Evolutionary conservation across 2,113 vertebrate genomes (phyloP), one percentile per base, ranked within the genome.

Genomic region (Podiceps cristatus): DNA sequence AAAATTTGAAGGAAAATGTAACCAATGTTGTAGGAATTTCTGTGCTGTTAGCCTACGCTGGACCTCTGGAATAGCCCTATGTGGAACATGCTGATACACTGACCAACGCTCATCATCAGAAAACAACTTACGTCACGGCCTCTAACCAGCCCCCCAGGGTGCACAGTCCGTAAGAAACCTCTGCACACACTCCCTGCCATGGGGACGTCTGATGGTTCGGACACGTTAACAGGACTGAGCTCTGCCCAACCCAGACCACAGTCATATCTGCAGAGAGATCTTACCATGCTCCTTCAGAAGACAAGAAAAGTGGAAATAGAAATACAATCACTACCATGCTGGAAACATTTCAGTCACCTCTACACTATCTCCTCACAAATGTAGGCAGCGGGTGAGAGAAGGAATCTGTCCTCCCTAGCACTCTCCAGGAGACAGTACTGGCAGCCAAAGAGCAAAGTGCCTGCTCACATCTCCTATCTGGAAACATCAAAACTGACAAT

Each of bases 61-160:
- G n/a, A 76, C 40, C 25, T 63, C 72, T 82, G 40, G 44, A 79
- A 27, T 3, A 73, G 47, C 19, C 33, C 28, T 52, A 0, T 5
- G 17, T 31, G 47, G 47, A 86, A 91, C 33, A 44, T 14, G 29
- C 67, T 68, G 74, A 68, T 45, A 33, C 1, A 31, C 8, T 55
- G 24, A 91, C n/a, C 77, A 74, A 2, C 1, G 5, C 56, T n/a
- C 55, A 18, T 5, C 17, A 37, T 27, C 55, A 76, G 75, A 71
- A 82, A 92, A 68, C 27, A 75, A 18, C 35, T 29, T 33, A 1
- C 8, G 16, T 28, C 24, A 33, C 23, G 27, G 55, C 20, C 45
- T 52, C 63, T 56, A 55, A 42, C 13, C 42, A 75, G 5, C 7
- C 17, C 28, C 11, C 0, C 1, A 25, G 29, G 10, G 16, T n/a